Conservation (phyloP, 2,888 invertebrate genomes). For the Linnaemya tessellans region DNA sequence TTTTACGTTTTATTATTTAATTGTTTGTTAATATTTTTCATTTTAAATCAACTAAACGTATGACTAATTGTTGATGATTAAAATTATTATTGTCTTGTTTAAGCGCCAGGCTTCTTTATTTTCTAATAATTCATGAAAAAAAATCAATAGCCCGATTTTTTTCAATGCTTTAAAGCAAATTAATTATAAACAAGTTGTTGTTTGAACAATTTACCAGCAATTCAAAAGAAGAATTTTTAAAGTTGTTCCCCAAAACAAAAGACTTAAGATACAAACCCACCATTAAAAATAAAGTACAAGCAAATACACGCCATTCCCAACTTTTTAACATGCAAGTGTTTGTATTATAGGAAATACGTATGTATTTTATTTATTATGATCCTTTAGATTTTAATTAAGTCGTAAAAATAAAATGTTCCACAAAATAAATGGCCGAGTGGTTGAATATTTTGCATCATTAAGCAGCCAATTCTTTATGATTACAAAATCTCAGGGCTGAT, state of each 20-base stretch:
- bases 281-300: neutral
- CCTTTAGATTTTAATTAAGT: neutral
- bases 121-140: conserved; percentile 5
- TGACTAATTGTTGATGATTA: conserved; percentile 58
- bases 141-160: neutral
- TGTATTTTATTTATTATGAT: neutral
- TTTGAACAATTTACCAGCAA: conserved; percentile 1
- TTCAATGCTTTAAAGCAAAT: neutral
- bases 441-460: neutral
- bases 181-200: neutral
- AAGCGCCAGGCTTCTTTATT: conserved; percentile 45
- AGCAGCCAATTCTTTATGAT: neutral
- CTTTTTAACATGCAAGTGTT: neutral
- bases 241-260: neutral
- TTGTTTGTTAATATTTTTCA: neutral
- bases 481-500: neutral
- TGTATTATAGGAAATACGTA: neutral
- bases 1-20: conserved; percentile 45
- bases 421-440: neutral
- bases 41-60: neutral
- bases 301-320: neutral
- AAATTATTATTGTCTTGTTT: conserved; percentile 23
- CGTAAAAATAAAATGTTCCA: neutral
- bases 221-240: neutral
- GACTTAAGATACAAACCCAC: conserved; percentile 6